Evolutionary conservation across 92 coral and sea anemone species (phyloP).

Genomic region (Phenganax stokvisi): DNA sequence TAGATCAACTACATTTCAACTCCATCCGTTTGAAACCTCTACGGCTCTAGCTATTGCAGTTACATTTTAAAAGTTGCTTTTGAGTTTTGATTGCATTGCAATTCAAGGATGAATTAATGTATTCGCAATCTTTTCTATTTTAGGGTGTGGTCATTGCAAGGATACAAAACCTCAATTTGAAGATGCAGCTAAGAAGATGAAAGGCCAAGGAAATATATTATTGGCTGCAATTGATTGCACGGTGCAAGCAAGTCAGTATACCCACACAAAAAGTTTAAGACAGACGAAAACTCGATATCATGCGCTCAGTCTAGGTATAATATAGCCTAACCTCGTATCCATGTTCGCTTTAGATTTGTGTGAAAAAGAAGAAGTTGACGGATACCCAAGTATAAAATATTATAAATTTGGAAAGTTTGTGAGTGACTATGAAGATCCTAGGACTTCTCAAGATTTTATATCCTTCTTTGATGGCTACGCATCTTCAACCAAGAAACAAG

Average conservation of each 20-base stretch:
- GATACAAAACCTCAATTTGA: slow-evolving; percentile 81
- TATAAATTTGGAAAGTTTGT: slow-evolving; percentile 64
- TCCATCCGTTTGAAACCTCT: too few species aligned
- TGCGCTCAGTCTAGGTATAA: background rate
- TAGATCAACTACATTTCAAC: too few species aligned
- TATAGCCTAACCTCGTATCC: background rate
- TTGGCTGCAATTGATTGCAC: slow-evolving; percentile 93
- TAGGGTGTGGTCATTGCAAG: slow-evolving; percentile 98
- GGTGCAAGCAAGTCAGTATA: slow-evolving; percentile 57
- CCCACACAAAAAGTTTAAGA: background rate
- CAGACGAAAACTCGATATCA: background rate
- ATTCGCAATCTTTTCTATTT: background rate
- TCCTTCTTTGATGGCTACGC: slow-evolving; percentile 60
- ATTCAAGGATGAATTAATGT: background rate
- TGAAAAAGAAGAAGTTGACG: slow-evolving; percentile 72
- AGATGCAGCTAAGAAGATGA: slow-evolving; percentile 61
- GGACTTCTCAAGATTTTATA: slow-evolving; percentile 67
- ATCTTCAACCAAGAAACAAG: background rate
- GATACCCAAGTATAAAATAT: slow-evolving; percentile 85
- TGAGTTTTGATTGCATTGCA: too few species aligned
- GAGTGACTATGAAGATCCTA: slow-evolving; percentile 75
- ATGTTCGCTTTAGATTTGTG: slow-evolving; percentile 57
- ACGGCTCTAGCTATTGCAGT: too few species aligned
- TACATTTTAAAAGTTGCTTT: too few species aligned
- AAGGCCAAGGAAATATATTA: slow-evolving; percentile 54